Evolutionary conservation across 2,888 invertebrate species (phyloP), one percentile per base, ranked within the genome.

Genomic region (Dynastes grantii): DNA sequence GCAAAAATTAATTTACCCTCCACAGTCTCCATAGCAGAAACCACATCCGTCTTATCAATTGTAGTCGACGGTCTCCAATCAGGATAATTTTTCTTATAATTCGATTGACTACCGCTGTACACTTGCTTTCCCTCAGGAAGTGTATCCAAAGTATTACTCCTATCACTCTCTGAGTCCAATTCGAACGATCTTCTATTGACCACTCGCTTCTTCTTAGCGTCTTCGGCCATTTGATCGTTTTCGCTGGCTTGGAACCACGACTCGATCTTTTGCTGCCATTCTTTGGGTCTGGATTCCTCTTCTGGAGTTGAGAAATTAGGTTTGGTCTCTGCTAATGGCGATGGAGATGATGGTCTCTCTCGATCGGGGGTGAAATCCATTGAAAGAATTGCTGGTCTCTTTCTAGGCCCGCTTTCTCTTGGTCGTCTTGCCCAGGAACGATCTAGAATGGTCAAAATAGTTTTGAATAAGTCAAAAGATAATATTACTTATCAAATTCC

Each of bases 221-320:
- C 93, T 83, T 94, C 94, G 81, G 92, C 93, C 82, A 92, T 92
- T 84, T 92, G 92, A 87, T 95, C 96, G 86, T 93, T 95, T 87
- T 96, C 96, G 89, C 95, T 96, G 78, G 96, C 95, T 83, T 96
- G 94, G 81, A 97, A 90, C 97, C 97, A 97, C 5, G 95, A 95
- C 88, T 97, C 96, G 85, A 97, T 97, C 88, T 97, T 96, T 87
- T 96, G 95, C 70, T 95, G 91, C 96, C 96, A 96, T 86, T 96
- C 96, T 89, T 94, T 95, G 83, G 88, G 87, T 83, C 85, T 87
- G 1, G 80, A 45, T 90, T 92, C 89, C 87, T 92, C 90, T 91
- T 92, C 82, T 90, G 92, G 89, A 90, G 93, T 83, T 81, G 89
- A 84, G 85, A 91, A 88, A 71, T 90, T 88, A 6, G 91, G 90